Conservation (phyloP, 2,113 vertebrate genomes). For the Mellivora capensis region DNA sequence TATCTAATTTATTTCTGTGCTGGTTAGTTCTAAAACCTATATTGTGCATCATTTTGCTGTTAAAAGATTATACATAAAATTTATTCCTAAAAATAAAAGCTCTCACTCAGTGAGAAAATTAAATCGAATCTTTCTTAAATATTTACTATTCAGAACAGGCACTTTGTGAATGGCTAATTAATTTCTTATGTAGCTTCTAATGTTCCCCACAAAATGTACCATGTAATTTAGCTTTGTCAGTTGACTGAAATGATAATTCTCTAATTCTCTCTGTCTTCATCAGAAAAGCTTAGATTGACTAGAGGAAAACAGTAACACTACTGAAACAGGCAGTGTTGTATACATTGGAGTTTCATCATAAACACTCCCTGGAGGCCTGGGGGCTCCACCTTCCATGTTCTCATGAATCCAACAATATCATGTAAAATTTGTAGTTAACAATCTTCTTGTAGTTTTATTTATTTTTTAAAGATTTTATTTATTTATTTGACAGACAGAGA, state of each 20-base stretch:
- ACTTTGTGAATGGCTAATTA: conserved; percentile 68
- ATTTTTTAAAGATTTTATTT: no score
- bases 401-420: neutral
- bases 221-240: conserved; percentile 40
- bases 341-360: neutral
- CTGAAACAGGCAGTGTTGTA: neutral
- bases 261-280: neutral
- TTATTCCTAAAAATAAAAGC: conserved; percentile 31
- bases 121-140: conserved; percentile 74
- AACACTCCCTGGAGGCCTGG: neutral
- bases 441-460: neutral
- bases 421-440: neutral
- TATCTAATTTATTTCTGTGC: conserved; percentile 67
- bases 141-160: conserved; percentile 72
- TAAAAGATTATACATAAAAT: conserved; percentile 25
- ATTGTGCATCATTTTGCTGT: conserved; percentile 25
- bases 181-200: conserved; percentile 59
- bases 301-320: neutral
- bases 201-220: conserved; percentile 53
- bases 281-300: neutral
- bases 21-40: conserved; percentile 51
- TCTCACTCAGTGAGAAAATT: conserved; percentile 55
- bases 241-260: conserved; percentile 58
- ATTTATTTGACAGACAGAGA: no score
- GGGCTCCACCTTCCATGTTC: neutral